A percentile compares a stretch with the other conserved stretches of the same genome.
Evolutionary conservation across 1,140 invertebrate genomes (phyloP).

Genomic region (Cotesia vestalis): DNA sequence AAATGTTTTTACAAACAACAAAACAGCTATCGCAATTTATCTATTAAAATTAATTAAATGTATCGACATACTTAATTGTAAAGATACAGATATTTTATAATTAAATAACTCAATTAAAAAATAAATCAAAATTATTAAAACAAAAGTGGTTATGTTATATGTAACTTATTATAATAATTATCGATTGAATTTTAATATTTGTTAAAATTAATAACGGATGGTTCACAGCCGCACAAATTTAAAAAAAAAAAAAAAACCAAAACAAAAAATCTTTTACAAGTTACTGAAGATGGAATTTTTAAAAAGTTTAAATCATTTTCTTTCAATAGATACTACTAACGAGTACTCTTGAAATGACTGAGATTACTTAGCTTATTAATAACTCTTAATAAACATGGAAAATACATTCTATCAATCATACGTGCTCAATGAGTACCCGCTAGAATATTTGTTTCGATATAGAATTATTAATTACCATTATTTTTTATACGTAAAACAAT

Average conservation of each 20-base stretch:
- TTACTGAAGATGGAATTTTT: too few relatives aligned
- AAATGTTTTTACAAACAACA: constrained; percentile 48
- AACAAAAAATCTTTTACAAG: background rate
- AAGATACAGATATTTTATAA: too few relatives aligned
- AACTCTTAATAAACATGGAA: background rate
- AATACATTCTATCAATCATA: constrained; percentile 20
- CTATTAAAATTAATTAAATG: too few relatives aligned
- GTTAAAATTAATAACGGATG: too few relatives aligned
- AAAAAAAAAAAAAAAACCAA: background rate
- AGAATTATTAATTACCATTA: background rate
- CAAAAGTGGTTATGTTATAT: too few relatives aligned
- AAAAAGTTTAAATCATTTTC: background rate
- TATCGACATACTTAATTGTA: too few relatives aligned
- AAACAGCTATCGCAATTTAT: background rate
- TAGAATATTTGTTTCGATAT: constrained; percentile 4
- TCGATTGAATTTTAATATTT: too few relatives aligned
- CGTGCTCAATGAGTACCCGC: constrained; percentile 8
- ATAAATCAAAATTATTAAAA: too few relatives aligned
- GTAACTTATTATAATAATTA: too few relatives aligned
- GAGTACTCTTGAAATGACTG: constrained; percentile 6
- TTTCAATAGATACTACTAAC: constrained; percentile 1
- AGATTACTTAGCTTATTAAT: background rate
- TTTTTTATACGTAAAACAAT: background rate
- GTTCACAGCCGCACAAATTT: background rate
- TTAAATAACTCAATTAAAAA: too few relatives aligned